Evolutionary conservation across 2,888 invertebrate species (phyloP).

Genomic region (Hyalella azteca): DNA sequence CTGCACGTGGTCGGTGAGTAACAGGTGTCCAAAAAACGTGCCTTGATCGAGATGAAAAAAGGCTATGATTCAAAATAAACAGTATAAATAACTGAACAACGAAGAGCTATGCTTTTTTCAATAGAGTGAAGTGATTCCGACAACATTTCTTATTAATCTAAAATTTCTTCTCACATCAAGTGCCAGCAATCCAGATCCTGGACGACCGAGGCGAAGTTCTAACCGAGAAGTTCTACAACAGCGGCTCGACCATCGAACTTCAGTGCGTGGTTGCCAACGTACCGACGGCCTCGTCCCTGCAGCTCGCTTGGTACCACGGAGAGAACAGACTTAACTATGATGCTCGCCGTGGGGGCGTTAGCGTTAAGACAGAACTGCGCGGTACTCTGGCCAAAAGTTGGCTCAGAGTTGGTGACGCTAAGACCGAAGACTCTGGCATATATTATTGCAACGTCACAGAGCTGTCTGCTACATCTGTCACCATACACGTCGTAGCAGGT

Average conservation of each 20-base stretch:
- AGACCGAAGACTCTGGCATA: conserved; percentile 43
- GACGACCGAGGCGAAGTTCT: conserved; percentile 49
- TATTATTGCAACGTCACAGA: conserved; percentile 50
- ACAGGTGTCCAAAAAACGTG: too few species aligned
- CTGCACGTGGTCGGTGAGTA: conserved; percentile 46
- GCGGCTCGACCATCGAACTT: conserved; percentile 51
- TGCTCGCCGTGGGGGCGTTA: conserved; percentile 47
- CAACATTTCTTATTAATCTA: too few species aligned
- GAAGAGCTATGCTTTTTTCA: too few species aligned
- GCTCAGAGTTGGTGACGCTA: conserved; percentile 44
- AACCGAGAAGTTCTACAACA: conserved; percentile 48
- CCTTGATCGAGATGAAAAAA: too few species aligned
- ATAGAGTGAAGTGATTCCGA: too few species aligned
- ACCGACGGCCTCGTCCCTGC: conserved; percentile 45
- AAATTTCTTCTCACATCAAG: conserved; percentile 24
- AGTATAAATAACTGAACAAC: too few species aligned
- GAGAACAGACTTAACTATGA: conserved; percentile 48
- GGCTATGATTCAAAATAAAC: too few species aligned
- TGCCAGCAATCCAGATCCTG: conserved; percentile 45
- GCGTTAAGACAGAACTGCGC: conserved; percentile 44
- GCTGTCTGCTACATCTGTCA: conserved; percentile 40
- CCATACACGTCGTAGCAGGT: conserved; percentile 50
- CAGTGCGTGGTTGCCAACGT: conserved; percentile 49
- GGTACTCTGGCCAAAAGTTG: conserved; percentile 46
- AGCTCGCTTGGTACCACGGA: conserved; percentile 49